These are phyloP conservation scores for Phalera bucephala DNA, from an alignment of 2,888 invertebrate species.

Conservation along the genomic window DNA sequence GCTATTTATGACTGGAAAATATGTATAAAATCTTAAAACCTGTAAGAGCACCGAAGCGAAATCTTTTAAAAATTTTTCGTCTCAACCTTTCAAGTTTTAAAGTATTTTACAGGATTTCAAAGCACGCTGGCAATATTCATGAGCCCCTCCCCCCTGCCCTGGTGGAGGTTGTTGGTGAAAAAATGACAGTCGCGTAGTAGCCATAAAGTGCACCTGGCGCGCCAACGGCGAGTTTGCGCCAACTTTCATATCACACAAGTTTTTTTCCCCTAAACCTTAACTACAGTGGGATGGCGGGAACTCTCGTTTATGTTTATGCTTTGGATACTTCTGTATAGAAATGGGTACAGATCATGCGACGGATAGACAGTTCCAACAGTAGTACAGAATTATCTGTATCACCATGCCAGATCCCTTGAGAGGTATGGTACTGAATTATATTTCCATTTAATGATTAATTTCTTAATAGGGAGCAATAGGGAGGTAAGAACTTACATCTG, in stretches of 20 bases:
- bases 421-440: no score
- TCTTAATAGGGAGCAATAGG: no score
- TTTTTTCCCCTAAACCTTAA: slow-evolving; percentile 52
- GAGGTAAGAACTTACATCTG: no score
- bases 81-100: slow-evolving; percentile 23
- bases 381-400: no score
- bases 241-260: slow-evolving; percentile 65
- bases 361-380: no score
- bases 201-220: slow-evolving; percentile 67
- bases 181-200: slow-evolving; percentile 53
- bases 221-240: slow-evolving; percentile 53
- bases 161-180: slow-evolving; percentile 29
- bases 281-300: slow-evolving; percentile 14
- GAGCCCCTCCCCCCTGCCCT: slow-evolving; percentile 17
- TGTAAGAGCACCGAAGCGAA: no score
- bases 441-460: no score
- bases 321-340: no score
- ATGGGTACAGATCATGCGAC: no score
- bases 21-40: no score
- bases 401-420: no score
- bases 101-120: slow-evolving; percentile 18
- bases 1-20: no score
- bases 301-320: slow-evolving; percentile 19
- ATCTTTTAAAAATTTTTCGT: slow-evolving; percentile 7
- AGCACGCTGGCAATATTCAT: slow-evolving; percentile 41